Percentiles rank a stretch among this genome's conserved stretches.
Evolutionary conservation across 2,888 invertebrate genomes (phyloP).

Genomic region (Scotopteryx bipunctaria): DNA sequence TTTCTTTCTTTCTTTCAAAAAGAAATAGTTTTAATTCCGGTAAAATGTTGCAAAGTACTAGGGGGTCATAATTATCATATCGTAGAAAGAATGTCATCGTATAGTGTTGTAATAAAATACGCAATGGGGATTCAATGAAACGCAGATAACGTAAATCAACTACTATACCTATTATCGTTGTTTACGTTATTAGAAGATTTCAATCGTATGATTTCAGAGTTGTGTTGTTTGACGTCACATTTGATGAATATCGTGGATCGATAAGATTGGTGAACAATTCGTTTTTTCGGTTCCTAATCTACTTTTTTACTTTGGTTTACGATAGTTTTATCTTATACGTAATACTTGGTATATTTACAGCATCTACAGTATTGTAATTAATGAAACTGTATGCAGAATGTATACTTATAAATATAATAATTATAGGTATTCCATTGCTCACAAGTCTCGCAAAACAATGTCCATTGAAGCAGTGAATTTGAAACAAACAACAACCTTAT

Average conservation of each 20-base stretch:
- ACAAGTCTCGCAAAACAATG: background rate
- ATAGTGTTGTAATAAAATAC: conserved; percentile 7
- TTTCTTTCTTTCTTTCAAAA: background rate
- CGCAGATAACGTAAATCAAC: background rate
- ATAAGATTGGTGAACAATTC: background rate
- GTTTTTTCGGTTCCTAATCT: no score
- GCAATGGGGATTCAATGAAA: conserved; percentile 4
- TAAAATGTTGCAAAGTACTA: no score
- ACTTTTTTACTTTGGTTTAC: no score
- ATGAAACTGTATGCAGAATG: no score
- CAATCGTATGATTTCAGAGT: background rate
- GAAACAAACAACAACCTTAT: conserved; percentile 19
- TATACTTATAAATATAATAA: no score
- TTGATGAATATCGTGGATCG: background rate
- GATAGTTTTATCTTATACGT: no score
- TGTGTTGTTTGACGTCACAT: conserved; percentile 4
- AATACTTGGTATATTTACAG: no score
- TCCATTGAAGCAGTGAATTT: conserved; percentile 6
- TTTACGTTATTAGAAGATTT: conserved; percentile 7
- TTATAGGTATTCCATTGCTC: no score
- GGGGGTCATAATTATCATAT: no score
- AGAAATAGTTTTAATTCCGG: background rate
- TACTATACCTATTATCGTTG: conserved; percentile 7
- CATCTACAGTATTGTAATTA: no score
- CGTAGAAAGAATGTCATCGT: conserved; percentile 2